Evolutionary conservation across 92 coral and sea anemone species (phyloP).

Genomic region (Heteractis magnifica): DNA sequence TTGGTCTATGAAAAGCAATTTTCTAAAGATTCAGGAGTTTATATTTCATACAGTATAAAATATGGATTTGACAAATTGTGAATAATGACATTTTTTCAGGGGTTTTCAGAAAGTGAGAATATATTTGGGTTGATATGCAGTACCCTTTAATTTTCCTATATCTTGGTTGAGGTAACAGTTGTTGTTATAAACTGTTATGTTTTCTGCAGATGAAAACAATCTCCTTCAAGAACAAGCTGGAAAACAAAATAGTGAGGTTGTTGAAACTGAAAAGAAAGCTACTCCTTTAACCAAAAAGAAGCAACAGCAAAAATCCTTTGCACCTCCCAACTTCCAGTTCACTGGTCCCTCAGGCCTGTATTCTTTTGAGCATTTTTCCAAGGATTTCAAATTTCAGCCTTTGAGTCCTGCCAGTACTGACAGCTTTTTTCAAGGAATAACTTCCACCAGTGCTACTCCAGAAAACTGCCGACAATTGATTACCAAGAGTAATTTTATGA

Average conservation of each 20-base stretch:
- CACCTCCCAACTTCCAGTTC: conserved; percentile 77
- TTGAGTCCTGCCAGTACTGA: conserved; percentile 82
- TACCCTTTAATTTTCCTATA: too few species aligned
- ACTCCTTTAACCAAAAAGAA: background rate
- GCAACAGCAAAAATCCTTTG: conserved; percentile 52
- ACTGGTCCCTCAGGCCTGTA: conserved; percentile 75
- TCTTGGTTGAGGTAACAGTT: too few species aligned
- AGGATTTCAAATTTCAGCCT: conserved; percentile 76
- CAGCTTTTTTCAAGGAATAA: conserved; percentile 60
- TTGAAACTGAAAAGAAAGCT: conserved; percentile 44
- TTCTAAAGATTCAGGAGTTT: too few species aligned
- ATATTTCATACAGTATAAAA: too few species aligned
- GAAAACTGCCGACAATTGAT: conserved; percentile 15
- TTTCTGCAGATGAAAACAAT: background rate
- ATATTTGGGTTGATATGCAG: too few species aligned
- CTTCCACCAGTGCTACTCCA: conserved; percentile 52
- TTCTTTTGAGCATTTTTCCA: conserved; percentile 58
- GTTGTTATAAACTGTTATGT: too few species aligned
- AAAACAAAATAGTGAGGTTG: conserved; percentile 31
- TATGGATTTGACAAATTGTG: too few species aligned
- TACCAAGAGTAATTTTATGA: conserved; percentile 20
- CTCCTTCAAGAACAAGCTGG: background rate
- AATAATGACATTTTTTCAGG: too few species aligned
- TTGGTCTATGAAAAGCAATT: too few species aligned
- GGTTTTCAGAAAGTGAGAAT: too few species aligned